phyloP scores from a whole-genome alignment of 2,797 vertebrate genomes.

The Manis crassicaudata region DNA sequence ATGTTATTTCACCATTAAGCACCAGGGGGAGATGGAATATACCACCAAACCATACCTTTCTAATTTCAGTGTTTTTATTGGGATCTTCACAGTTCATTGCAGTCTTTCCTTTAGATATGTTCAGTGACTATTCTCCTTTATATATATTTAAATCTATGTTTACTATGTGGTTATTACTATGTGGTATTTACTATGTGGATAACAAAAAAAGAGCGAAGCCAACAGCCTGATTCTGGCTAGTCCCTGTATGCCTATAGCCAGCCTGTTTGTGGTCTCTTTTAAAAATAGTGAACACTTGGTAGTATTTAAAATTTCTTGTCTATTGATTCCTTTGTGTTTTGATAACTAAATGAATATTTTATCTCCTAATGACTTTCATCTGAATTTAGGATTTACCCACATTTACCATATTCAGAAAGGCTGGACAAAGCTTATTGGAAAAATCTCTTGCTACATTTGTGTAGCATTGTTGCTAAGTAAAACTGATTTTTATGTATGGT shows the following conservation, averaged over 20 bases:
- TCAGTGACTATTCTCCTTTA: neutral
- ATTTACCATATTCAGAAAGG: conserved; percentile 5
- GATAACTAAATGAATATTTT: conserved; percentile 24
- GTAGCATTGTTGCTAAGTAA: neutral
- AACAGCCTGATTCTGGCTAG: neutral
- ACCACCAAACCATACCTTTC: neutral
- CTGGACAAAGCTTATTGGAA: neutral
- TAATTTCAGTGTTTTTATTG: conserved; percentile 16
- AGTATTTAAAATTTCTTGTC: neutral
- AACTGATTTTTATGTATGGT: neutral
- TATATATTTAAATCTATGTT: neutral
- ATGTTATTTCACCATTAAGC: conserved; percentile 56
- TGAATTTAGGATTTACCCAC: conserved; percentile 34
- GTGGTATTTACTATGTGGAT: conserved; percentile 7
- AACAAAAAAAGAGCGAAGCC: neutral
- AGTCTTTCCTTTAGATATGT: neutral
- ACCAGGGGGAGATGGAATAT: conserved; percentile 64
- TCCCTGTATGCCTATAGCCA: neutral
- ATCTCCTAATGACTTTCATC: conserved; percentile 1
- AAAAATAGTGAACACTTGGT: neutral
- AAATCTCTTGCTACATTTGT: neutral
- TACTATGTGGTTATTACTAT: neutral
- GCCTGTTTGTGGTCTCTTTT: neutral
- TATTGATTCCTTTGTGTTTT: conserved; percentile 46
- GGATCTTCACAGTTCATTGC: neutral